phyloP scores from a whole-genome alignment of 1,140 invertebrate genomes.

The Drosophila melanogaster region DNA sequence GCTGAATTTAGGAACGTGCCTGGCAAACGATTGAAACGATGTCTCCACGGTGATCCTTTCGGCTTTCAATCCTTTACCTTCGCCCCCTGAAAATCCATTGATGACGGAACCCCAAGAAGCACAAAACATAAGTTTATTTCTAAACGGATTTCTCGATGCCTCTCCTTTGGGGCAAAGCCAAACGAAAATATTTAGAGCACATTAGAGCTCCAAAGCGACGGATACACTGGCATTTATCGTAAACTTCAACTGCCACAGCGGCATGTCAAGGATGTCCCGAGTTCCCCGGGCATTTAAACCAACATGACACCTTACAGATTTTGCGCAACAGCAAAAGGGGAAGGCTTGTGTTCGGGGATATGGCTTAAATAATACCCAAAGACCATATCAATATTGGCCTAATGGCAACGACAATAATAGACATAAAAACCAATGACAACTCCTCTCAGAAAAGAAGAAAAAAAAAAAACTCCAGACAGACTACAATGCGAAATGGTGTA shows the following conservation, averaged over 20 bases:
- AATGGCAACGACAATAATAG: slow-evolving; percentile 49
- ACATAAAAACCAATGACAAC: slow-evolving; percentile 78
- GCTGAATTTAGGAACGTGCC: slow-evolving; percentile 57
- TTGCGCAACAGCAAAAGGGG: slow-evolving; percentile 1
- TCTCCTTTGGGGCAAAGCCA: slow-evolving; percentile 26
- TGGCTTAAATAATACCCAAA: slow-evolving; percentile 38
- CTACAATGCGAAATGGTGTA: slow-evolving; percentile 27
- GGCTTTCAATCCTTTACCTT: slow-evolving; percentile 48
- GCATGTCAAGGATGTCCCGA: slow-evolving; percentile 73
- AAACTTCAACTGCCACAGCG: slow-evolving; percentile 75
- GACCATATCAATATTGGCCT: slow-evolving; percentile 68
- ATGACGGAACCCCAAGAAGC: slow-evolving; percentile 2
- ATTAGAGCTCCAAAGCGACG: slow-evolving; percentile 58
- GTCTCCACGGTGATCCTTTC: slow-evolving; percentile 58
- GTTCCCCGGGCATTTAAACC: slow-evolving; percentile 65
- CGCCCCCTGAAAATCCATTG: neutral
- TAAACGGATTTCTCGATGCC: slow-evolving; percentile 56
- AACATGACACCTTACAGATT: slow-evolving; percentile 72
- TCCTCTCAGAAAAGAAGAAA: slow-evolving; percentile 20
- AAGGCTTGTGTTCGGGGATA: too few relatives aligned
- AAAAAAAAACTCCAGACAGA: neutral
- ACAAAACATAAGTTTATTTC: slow-evolving; percentile 59
- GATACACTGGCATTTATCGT: slow-evolving; percentile 72
- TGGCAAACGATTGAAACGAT: slow-evolving; percentile 42
- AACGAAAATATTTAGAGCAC: slow-evolving; percentile 68